Conservation (phyloP, 2,797 vertebrate species). For the Sebastes melanostomus region DNA sequence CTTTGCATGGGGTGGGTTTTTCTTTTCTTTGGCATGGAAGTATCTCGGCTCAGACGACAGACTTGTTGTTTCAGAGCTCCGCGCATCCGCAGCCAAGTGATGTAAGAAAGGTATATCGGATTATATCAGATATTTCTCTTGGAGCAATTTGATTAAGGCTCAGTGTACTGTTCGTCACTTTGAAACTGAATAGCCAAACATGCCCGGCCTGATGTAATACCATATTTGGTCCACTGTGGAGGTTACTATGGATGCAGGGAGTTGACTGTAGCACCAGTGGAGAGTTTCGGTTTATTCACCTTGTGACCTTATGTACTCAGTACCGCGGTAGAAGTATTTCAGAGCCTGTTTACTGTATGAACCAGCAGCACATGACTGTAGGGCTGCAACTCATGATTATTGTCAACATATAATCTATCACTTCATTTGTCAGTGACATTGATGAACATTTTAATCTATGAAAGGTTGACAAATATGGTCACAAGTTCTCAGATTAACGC, state of each 20-base stretch:
- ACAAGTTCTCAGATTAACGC: not conserved
- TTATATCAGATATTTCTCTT: constrained; percentile 67
- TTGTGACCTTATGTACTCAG: constrained; percentile 1
- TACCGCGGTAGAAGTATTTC: not conserved
- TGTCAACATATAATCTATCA: not conserved
- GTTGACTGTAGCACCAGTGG: constrained; percentile 9
- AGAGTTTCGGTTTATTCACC: constrained; percentile 11
- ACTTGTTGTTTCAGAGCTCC: constrained; percentile 55
- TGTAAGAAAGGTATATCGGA: constrained; percentile 66
- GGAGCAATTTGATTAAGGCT: constrained; percentile 62
- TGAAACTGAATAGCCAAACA: constrained; percentile 66
- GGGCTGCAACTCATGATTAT: not conserved
- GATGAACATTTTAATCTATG: not conserved
- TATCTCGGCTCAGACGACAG: constrained; percentile 29
- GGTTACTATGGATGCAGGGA: constrained; percentile 51
- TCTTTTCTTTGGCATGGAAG: constrained; percentile 53
- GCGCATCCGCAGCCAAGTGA: constrained; percentile 50
- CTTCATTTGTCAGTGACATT: not conserved
- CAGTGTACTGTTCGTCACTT: constrained; percentile 45
- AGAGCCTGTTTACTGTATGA: not conserved
- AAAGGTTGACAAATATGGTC: not conserved
- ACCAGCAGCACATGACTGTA: not conserved
- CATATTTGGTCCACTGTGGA: constrained; percentile 66
- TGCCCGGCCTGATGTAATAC: constrained; percentile 46
- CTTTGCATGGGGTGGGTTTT: constrained; percentile 13